phyloP scores from a whole-genome alignment of 2,888 invertebrate genomes.

The Elaeidobius kamerunicus region DNA sequence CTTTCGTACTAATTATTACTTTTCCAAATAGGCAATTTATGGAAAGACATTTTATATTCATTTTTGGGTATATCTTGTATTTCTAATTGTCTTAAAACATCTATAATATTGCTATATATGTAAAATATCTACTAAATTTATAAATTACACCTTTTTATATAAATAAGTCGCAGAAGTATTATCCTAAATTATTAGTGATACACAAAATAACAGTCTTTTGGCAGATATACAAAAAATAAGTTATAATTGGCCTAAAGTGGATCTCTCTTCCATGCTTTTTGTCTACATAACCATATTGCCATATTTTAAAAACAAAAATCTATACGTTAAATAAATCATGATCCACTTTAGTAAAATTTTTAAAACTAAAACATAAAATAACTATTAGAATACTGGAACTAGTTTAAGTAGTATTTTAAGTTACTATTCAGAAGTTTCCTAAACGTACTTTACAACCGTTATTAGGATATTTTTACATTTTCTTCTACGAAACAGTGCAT shows the following conservation, averaged over 20 bases:
- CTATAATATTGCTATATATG: constrained; percentile 43
- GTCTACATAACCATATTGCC: too few relatives aligned
- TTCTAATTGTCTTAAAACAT: constrained; percentile 24
- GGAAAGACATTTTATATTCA: neutral
- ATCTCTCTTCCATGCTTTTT: neutral
- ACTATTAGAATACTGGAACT: neutral
- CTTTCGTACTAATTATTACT: too few relatives aligned
- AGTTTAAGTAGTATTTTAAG: neutral
- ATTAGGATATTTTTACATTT: neutral
- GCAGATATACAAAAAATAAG: constrained; percentile 42
- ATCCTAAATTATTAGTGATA: constrained; percentile 21
- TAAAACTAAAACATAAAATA: neutral
- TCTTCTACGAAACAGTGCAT: neutral
- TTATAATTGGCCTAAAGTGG: neutral
- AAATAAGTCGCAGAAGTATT: constrained; percentile 15
- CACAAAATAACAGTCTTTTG: constrained; percentile 46
- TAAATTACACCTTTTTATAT: too few relatives aligned
- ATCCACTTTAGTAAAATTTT: neutral
- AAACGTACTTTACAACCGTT: neutral
- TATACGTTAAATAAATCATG: too few relatives aligned
- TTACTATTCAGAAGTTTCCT: neutral
- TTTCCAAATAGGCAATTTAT: neutral
- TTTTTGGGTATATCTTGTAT: constrained; percentile 10
- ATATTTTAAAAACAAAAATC: too few relatives aligned
- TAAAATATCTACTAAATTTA: constrained; percentile 33